Base-by-base conservation (phyloP, 1,140 invertebrate genomes). In the Phocides pigmalion region DNA sequence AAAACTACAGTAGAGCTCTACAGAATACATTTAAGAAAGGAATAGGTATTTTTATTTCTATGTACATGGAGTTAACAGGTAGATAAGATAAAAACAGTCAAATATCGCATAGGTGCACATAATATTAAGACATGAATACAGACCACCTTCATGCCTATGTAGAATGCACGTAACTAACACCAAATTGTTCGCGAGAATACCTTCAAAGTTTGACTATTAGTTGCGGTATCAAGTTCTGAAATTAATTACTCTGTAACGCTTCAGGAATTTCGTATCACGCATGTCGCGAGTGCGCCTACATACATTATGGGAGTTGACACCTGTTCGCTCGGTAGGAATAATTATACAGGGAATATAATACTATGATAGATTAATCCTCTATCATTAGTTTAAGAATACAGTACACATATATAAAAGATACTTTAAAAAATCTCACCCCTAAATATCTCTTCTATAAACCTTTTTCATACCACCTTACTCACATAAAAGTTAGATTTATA, bases 351-450 rank as follows among this genome's bases (percentile, higher is more conserved):
- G 54, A 46, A 46, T 59, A 46, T 46, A 58, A 14, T 9, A 28
- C 25, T 59, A 59, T 8, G 42, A 14, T 59, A 44, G n/a, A 58
- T 22, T 22, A 44, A 28, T 56, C 2, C 20, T 12, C 41, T 41
- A 42, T 42, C 20, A 16, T 42, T 54, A 62, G 9, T 28, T 28
- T 28, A 51, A 49, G 53, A 58, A 62, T 59, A 67, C 42, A 42
- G 56, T 56, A 46, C 32, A 49, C 32, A 58, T 20, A 41, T 56
- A 44, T 42, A 56, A 56, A 58, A 58, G 53, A 58, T 44, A 6
- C 46, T 28, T 49, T 42, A 44, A 58, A 53, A 44, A 58, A 58
- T 58, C 39, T 25, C 39, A 42, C 12, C 39, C 8, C 32, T 54
- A 54, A 42, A 56, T 42, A 42, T 42, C 41, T 12, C 17, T n/a